Evolutionary conservation across 2,888 invertebrate genomes (phyloP).

Genomic region (Xestia sexstrigata): DNA sequence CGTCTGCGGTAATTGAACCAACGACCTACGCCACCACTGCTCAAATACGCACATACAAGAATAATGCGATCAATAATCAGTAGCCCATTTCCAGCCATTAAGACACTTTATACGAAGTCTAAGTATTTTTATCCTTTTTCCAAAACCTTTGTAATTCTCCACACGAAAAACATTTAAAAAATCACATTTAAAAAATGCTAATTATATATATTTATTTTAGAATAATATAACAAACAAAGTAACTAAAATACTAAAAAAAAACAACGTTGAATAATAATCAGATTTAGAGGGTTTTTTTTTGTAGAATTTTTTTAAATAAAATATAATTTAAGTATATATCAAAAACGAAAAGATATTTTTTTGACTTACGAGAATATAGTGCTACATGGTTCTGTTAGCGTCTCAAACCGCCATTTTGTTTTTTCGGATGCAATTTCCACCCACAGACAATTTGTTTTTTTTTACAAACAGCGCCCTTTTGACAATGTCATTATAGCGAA

Average conservation of each 20-base stretch:
- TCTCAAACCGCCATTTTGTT: neutral
- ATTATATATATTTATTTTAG: slow-evolving; percentile 45
- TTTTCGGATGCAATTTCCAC: neutral
- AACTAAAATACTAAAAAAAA: slow-evolving; percentile 64
- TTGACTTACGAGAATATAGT: slow-evolving; percentile 38
- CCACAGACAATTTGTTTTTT: too few relatives aligned
- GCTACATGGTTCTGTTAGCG: neutral
- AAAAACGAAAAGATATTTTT: slow-evolving; percentile 28
- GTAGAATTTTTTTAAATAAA: slow-evolving; percentile 20
- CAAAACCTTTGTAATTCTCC: slow-evolving; percentile 26
- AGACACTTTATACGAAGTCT: neutral
- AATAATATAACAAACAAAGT: slow-evolving; percentile 60
- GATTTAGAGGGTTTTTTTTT: slow-evolving; percentile 50
- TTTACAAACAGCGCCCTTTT: too few relatives aligned
- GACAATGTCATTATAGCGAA: too few relatives aligned
- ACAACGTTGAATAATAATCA: slow-evolving; percentile 63
- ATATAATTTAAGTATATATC: slow-evolving; percentile 5
- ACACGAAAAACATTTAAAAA: slow-evolving; percentile 32
- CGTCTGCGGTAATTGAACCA: neutral
- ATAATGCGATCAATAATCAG: neutral
- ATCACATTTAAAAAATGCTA: slow-evolving; percentile 48
- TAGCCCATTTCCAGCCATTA: slow-evolving; percentile 10
- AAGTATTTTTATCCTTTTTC: slow-evolving; percentile 1
- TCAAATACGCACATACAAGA: neutral
- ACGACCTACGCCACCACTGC: neutral